Percentiles rank a stretch among this genome's conserved stretches.
Conservation (phyloP, 2,888 invertebrate genomes). For the Lithophane ornitopus region DNA sequence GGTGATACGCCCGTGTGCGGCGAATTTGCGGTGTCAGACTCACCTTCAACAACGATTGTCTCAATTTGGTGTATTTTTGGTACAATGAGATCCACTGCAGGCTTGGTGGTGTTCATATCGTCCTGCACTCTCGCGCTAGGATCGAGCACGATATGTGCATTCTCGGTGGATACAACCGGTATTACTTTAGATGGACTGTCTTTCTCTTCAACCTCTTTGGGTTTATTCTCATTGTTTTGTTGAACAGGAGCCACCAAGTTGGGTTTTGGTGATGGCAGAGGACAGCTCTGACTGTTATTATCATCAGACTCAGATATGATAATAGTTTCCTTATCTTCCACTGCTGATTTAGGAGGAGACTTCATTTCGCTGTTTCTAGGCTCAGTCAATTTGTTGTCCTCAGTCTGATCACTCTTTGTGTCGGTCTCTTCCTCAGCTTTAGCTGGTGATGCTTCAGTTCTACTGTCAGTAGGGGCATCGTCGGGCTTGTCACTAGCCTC, state of each 20-base stretch:
- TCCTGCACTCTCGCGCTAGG: constrained; percentile 79
- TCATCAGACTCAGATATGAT: constrained; percentile 88
- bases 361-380: constrained; percentile 78
- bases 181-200: constrained; percentile 86
- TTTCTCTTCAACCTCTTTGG: constrained; percentile 83
- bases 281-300: constrained; percentile 88
- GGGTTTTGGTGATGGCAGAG: constrained; percentile 86
- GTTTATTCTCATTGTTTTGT: constrained; percentile 78
- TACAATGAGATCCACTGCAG: constrained; percentile 79
- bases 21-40: constrained; percentile 81
- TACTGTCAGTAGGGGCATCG: constrained; percentile 69
- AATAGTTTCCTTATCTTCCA: constrained; percentile 87
- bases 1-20: constrained; percentile 78
- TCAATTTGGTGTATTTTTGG: constrained; percentile 84
- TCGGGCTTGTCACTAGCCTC: constrained; percentile 78
- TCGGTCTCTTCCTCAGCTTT: constrained; percentile 66
- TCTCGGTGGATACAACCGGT: constrained; percentile 85
- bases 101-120: constrained; percentile 75
- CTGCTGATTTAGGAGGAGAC: constrained; percentile 76
- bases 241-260: constrained; percentile 76
- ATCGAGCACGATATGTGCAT: constrained; percentile 85
- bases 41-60: constrained; percentile 85
- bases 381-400: constrained; percentile 76
- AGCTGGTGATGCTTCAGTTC: constrained; percentile 64
- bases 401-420: constrained; percentile 64